Conservation (phyloP, 30 jellyfish, hydroid and myxozoan species). For the Cassiopea xamachana region DNA sequence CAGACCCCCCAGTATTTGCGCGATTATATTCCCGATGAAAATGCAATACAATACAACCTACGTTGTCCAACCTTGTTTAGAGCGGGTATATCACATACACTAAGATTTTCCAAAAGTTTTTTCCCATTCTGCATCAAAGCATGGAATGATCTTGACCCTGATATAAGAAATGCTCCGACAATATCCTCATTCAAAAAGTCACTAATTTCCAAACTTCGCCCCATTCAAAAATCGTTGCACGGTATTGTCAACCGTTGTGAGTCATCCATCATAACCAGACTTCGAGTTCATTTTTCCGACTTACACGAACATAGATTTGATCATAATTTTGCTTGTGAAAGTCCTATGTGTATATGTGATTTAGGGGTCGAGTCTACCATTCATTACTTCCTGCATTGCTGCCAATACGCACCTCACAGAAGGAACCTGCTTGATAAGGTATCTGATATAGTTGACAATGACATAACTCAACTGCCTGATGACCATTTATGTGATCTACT, state of each 20-base stretch:
- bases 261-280: constrained; percentile 1
- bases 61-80: neutral
- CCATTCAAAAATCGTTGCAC: neutral
- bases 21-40: neutral
- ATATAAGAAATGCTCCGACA: neutral
- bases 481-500: constrained; percentile 35
- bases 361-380: constrained; percentile 3
- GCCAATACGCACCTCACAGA: neutral
- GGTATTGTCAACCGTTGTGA: neutral
- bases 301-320: neutral
- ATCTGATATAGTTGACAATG: constrained; percentile 5
- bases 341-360: constrained; percentile 5
- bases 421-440: constrained; percentile 26
- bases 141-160: neutral
- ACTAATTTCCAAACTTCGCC: neutral
- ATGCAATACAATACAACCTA: neutral
- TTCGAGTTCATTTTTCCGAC: neutral
- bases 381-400: constrained; percentile 34
- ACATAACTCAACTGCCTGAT: constrained; percentile 28
- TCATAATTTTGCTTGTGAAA: neutral
- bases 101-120: neutral
- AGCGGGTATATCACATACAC: neutral
- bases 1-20: neutral
- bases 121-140: neutral
- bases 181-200: neutral